These are phyloP conservation scores for Acronicta psi DNA, from an alignment of 2,888 invertebrate species.

Conservation along the genomic window DNA sequence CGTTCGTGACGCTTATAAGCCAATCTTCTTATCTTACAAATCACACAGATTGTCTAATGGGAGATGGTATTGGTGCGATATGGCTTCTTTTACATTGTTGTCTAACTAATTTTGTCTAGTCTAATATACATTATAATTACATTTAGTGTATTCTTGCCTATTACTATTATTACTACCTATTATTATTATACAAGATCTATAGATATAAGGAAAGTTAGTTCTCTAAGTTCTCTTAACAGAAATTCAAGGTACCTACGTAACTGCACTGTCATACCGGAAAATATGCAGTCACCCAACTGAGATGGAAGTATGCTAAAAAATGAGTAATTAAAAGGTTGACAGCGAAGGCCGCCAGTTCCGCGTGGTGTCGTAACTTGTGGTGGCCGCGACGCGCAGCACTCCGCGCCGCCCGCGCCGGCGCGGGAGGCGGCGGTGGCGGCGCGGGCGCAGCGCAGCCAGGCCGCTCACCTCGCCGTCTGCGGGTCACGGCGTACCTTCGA, in stretches of 20 bases:
- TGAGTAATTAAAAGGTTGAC: constrained; percentile 84
- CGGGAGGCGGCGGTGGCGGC: constrained; percentile 41
- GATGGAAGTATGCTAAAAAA: constrained; percentile 72
- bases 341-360: constrained; percentile 85
- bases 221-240: no score
- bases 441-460: constrained; percentile 68
- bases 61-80: no score
- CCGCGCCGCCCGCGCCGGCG: constrained; percentile 43
- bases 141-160: background rate
- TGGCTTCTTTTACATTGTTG: constrained; percentile 7
- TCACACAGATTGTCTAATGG: constrained; percentile 26
- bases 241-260: background rate
- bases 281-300: constrained; percentile 40
- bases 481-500: constrained; percentile 85
- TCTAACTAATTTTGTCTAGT: constrained; percentile 1
- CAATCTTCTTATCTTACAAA: constrained; percentile 32
- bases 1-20: background rate
- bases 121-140: no score
- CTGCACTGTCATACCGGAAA: constrained; percentile 21
- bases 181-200: no score
- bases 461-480: constrained; percentile 81
- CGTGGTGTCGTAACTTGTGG: constrained; percentile 76
- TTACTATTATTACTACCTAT: no score
- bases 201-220: no score
- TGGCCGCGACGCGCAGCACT: constrained; percentile 30